phyloP scores from a whole-genome alignment of 2,113 vertebrate species.

The Acrocephalus kingi region DNA sequence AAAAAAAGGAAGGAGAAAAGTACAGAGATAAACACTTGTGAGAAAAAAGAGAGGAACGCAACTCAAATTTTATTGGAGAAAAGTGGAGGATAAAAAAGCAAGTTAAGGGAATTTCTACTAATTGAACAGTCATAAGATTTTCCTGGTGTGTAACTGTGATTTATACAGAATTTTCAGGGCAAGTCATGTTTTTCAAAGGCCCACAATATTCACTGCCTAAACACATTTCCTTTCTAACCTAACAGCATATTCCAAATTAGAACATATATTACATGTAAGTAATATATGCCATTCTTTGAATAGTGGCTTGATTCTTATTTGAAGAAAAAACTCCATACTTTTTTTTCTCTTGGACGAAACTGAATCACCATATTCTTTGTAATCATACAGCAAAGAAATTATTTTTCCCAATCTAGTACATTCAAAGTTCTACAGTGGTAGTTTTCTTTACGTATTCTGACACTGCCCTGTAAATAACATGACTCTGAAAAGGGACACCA shows the following conservation, averaged over 20 bases:
- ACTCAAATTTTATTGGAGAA: background rate
- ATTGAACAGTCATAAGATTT: accelerated
- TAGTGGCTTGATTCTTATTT: background rate
- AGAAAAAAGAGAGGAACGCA: background rate
- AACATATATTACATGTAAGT: background rate
- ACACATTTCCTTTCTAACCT: background rate
- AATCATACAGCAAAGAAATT: background rate
- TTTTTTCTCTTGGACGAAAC: background rate
- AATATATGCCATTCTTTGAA: background rate
- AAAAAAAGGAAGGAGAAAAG: background rate
- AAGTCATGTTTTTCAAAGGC: background rate
- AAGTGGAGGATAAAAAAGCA: background rate
- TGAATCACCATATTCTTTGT: background rate
- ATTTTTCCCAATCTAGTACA: background rate
- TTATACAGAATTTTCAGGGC: background rate
- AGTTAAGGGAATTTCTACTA: background rate
- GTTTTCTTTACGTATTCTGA: background rate
- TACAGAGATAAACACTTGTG: background rate
- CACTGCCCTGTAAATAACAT: background rate
- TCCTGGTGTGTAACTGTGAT: background rate
- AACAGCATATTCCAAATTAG: background rate
- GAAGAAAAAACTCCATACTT: background rate
- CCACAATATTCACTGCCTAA: background rate
- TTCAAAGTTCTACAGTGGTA: background rate
- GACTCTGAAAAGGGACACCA: background rate